phyloP scores from a whole-genome alignment of 2,113 vertebrate species.

The Amazona guildingii region DNA sequence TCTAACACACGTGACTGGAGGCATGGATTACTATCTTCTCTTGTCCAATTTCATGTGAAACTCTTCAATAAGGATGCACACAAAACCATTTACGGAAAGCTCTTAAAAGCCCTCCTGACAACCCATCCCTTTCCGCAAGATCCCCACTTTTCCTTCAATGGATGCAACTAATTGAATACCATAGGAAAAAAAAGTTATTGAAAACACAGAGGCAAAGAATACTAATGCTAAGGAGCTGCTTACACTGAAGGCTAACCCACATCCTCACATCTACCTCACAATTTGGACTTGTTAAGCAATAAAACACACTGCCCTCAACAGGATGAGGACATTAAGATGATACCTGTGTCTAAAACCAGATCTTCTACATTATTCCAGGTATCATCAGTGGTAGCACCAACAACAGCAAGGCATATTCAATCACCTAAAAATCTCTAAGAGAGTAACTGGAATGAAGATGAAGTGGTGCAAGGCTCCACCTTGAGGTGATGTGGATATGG shows the following conservation, averaged over 20 bases:
- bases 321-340: not conserved
- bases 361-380: not conserved
- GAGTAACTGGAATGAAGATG: not conserved
- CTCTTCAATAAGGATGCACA: not conserved
- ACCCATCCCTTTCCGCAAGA: fast-evolving
- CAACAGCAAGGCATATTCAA: not conserved
- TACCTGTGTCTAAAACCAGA: not conserved
- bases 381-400: not conserved
- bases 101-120: not conserved
- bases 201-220: not conserved
- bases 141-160: not conserved
- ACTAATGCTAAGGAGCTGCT: not conserved
- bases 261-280: not conserved
- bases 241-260: not conserved
- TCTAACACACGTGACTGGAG: not conserved
- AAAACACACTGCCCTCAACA: not conserved
- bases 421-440: not conserved
- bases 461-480: not conserved
- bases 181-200: not conserved
- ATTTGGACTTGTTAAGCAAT: not conserved
- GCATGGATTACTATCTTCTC: not conserved
- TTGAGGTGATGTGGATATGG: not conserved
- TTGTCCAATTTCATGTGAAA: not conserved
- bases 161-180: not conserved
- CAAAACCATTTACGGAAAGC: not conserved